Conservation (phyloP, 2,113 vertebrate genomes). For the Pao palembangensis region DNA sequence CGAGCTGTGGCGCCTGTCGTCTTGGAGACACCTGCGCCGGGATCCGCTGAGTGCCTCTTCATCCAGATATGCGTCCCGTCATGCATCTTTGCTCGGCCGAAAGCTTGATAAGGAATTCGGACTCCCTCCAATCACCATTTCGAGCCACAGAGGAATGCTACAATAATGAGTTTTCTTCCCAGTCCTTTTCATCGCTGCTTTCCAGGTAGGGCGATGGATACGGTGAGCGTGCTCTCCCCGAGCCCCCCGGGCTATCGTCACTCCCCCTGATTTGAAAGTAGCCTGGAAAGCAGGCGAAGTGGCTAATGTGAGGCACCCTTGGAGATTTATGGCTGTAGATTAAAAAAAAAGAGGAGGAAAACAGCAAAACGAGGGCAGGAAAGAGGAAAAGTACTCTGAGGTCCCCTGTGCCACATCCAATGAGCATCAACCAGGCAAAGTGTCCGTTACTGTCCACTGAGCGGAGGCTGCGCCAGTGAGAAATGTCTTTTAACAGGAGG, state of each 20-base stretch:
- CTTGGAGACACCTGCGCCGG: slow-evolving; percentile 20
- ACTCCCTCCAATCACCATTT: slow-evolving; percentile 61
- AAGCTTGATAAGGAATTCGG: slow-evolving; percentile 64
- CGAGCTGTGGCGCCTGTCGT: slow-evolving; percentile 21
- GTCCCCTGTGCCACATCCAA: slow-evolving; percentile 43
- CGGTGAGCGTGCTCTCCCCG: slow-evolving; percentile 43
- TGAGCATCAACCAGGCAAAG: slow-evolving; percentile 53
- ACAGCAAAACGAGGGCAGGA: slow-evolving; percentile 33
- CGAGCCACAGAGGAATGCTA: slow-evolving; percentile 58
- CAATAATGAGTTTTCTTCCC: slow-evolving; percentile 66
- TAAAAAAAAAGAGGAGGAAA: slow-evolving; percentile 38
- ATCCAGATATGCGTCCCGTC: slow-evolving; percentile 46
- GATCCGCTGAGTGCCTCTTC: slow-evolving; percentile 55
- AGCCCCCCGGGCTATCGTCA: slow-evolving; percentile 52
- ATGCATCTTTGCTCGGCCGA: slow-evolving; percentile 39
- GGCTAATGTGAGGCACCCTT: slow-evolving; percentile 57
- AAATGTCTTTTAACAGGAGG: slow-evolving; percentile 53
- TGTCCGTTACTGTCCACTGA: slow-evolving; percentile 44
- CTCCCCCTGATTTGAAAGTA: slow-evolving; percentile 58
- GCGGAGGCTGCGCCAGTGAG: slow-evolving; percentile 39
- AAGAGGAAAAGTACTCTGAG: slow-evolving; percentile 47
- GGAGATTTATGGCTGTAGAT: slow-evolving; percentile 43
- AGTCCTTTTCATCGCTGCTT: slow-evolving; percentile 52
- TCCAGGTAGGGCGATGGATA: slow-evolving; percentile 59
- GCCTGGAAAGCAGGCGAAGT: slow-evolving; percentile 49